Evolutionary conservation across 2,113 vertebrate genomes (phyloP), one percentile per base, ranked within the genome.

Genomic region (Chaetops frenatus): DNA sequence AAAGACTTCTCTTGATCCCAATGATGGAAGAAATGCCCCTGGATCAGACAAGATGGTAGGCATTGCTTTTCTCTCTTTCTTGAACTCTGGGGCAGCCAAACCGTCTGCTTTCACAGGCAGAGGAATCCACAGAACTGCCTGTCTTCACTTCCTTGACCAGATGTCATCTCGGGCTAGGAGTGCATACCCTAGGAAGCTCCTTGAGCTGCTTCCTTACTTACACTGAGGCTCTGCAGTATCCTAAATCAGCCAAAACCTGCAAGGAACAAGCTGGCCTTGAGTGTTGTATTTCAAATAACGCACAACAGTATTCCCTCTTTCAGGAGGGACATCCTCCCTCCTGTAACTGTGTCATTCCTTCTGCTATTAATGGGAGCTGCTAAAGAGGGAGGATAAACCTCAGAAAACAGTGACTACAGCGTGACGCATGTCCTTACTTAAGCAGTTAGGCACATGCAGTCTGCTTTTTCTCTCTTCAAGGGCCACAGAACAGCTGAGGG

Each of bases 351-450:
- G 56, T 85, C 66, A 88, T 82, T 91, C 74, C 69, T 92, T 86
- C 92, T 93, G 87, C 87, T 93, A 35, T 87, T 94, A 96, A 81
- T 90, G 88, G 90, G 50, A 94, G 67, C 76, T 93, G 74, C 79
- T 88, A 81, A 95, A 94, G 78, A 93, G 66, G 53, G 62, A 66
- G 90, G 87, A 95, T 87, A 88, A 91, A 88, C 62, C 71, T 82
- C 71, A n/a, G 35, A 94, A 95, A 96, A 90, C 60, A 81, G 87
- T 81, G 58, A 69, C 64, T 54, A 8, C 54, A 86, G 67, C 11
- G 3, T 90, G 92, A 66, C 5, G 7, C 48, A 33, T 35, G 28
- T 83, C 51, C 71, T 89, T 58, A 57, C 73, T 92, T 89, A 86
- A 58, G 38, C 14, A 31, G 38, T 60, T 64, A 81, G 56, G 33